Evolutionary conservation across 2,797 vertebrate genomes (phyloP).

Genomic region (Geotrypetes seraphini): DNA sequence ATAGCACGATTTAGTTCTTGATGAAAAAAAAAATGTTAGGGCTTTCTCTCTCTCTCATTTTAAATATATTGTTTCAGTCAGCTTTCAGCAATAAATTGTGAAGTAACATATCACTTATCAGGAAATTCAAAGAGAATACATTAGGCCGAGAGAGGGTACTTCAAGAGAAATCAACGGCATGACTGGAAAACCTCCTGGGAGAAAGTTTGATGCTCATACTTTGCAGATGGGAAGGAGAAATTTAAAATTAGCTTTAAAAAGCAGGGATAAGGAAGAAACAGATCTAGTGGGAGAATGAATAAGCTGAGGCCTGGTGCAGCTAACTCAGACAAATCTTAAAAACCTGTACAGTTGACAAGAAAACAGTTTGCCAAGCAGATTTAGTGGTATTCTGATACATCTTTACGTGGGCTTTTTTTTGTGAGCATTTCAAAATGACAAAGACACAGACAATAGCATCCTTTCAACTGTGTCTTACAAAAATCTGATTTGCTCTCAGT

Average conservation of each 20-base stretch:
- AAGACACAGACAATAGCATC: slow-evolving; percentile 3
- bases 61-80: slow-evolving; percentile 37
- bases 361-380: slow-evolving; percentile 31
- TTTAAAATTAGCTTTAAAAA: slow-evolving; percentile 57
- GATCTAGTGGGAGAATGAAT: slow-evolving; percentile 30
- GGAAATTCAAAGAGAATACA: slow-evolving; percentile 42
- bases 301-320: slow-evolving; percentile 39
- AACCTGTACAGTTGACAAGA: slow-evolving; percentile 27
- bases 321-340: slow-evolving; percentile 40
- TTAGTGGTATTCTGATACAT: slow-evolving; percentile 12
- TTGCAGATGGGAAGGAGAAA: slow-evolving; percentile 38
- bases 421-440: slow-evolving; percentile 15
- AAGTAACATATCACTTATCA: slow-evolving; percentile 35
- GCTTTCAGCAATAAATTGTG: slow-evolving; percentile 54
- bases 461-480: not conserved
- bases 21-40: slow-evolving; percentile 32
- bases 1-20: slow-evolving; percentile 25
- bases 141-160: slow-evolving; percentile 35
- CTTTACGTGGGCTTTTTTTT: slow-evolving; percentile 19
- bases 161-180: slow-evolving; percentile 39
- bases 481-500: slow-evolving; percentile 10
- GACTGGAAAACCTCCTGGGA: slow-evolving; percentile 41
- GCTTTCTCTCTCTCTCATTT: slow-evolving; percentile 17
- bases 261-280: slow-evolving; percentile 37
- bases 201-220: slow-evolving; percentile 35